Conservation (phyloP, 2,113 vertebrate genomes). For the Hepsetus odoe region DNA sequence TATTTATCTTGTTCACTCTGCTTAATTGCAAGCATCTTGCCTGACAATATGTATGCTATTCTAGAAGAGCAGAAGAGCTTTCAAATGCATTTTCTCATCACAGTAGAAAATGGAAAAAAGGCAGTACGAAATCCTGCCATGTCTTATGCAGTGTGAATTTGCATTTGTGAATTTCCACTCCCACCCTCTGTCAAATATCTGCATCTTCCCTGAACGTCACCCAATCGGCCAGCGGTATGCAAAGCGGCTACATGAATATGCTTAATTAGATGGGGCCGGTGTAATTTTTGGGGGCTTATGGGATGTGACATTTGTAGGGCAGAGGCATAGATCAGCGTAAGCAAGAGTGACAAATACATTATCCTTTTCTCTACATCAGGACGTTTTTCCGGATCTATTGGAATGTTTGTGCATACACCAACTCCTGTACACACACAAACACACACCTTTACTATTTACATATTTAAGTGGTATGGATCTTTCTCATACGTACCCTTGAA, state of each 20-base stretch:
- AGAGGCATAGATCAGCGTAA: conserved; percentile 85
- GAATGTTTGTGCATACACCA: conserved; percentile 33
- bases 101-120: conserved; percentile 41
- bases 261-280: conserved; percentile 86
- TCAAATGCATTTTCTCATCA: conserved; percentile 20
- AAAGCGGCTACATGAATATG: conserved; percentile 90
- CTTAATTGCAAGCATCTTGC: not conserved
- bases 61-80: conserved; percentile 9
- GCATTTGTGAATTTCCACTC: conserved; percentile 75
- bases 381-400: conserved; percentile 59
- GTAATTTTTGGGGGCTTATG: conserved; percentile 90
- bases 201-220: conserved; percentile 43
- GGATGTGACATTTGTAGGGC: conserved; percentile 88
- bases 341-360: conserved; percentile 86
- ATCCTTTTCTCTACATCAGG: conserved; percentile 76
- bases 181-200: conserved; percentile 70
- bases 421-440: conserved; percentile 48
- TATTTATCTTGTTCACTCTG: not conserved
- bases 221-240: conserved; percentile 76
- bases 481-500: conserved; percentile 24
- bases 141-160: conserved; percentile 65
- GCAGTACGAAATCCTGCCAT: conserved; percentile 5
- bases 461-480: conserved; percentile 24
- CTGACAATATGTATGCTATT: not conserved
- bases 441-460: conserved; percentile 43